Percentiles rank a stretch among this genome's conserved stretches.
These are phyloP conservation scores for Oxyruncus cristatus DNA, from an alignment of 2,113 vertebrate species.

Conservation along the genomic window DNA sequence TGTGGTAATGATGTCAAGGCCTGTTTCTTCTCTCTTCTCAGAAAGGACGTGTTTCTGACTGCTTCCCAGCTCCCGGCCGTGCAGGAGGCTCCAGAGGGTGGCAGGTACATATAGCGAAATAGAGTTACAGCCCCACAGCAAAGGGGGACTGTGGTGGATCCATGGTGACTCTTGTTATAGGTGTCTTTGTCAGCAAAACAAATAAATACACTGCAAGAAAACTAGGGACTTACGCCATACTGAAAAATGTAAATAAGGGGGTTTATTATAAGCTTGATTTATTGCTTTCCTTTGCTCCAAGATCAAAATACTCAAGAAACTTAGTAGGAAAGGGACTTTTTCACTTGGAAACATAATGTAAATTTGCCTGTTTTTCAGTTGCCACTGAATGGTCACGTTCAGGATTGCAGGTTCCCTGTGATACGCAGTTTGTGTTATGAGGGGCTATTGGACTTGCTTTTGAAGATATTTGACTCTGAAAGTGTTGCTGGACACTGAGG, in stretches of 20 bases:
- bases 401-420: not conserved
- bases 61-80: not conserved
- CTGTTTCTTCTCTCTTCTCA: not conserved
- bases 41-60: not conserved
- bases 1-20: not conserved
- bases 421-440: accelerated
- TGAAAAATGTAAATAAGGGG: not conserved
- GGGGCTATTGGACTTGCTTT: not conserved
- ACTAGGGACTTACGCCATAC: not conserved
- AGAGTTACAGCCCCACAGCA: not conserved
- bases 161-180: accelerated
- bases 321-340: not conserved
- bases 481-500: not conserved
- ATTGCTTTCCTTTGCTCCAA: not conserved
- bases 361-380: not conserved
- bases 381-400: accelerated
- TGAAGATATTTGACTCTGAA: not conserved
- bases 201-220: not conserved
- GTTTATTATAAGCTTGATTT: not conserved
- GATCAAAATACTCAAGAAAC: not conserved
- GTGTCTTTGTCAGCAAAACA: not conserved
- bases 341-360: accelerated
- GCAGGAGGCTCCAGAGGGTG: not conserved
- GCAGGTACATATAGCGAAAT: not conserved
- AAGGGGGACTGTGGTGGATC: not conserved